Evolutionary conservation across 2,113 vertebrate genomes (phyloP), one percentile per base, ranked within the genome.

Genomic region (Ptilonorhynchus violaceus): DNA sequence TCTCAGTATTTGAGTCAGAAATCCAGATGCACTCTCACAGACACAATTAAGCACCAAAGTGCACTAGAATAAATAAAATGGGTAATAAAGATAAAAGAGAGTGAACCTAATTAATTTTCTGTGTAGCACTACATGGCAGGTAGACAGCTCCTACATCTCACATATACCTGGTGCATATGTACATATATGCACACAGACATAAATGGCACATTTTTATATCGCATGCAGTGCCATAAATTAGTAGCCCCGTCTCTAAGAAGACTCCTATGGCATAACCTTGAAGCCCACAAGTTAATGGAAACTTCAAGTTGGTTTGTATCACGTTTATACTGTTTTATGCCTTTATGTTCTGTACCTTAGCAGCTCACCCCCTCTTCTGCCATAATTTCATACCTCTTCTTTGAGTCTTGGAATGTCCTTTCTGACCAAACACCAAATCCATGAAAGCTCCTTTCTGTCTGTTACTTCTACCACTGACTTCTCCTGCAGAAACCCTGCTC

Each of bases 171-270:
- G 19, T 44, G 14, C 11, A 27, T 30, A 33, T 12, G 9, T 3
- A 39, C 6, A 24, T 7, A 25, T 2, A 25, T 7, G 23, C 3
- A 64, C 3, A 20, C 1, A 50, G 24, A n/a, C 3, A 70, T 8
- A 44, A 44, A 60, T 9, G 7, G 25, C 27, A 75, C 11, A 27
- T 2, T 39, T 70, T 19, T 9, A 64, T 9, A 16, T 9, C 24
- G 11, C 39, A 39, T 16, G 46, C 56, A 67, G 13, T 35, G 10
- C 23, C 35, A 64, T 25, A 44, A 21, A 69, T 37, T 8, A 70
- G 44, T 52, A 31, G 22, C 17, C 10, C 23, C 19, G 64, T 27
- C 15, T 56, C 35, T 80, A 52, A 35, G 25, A 67, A 33, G 21
- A 80, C 49, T 31, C 33, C 9, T 37, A 4, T 2, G 2, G 30